Evolutionary conservation across 2,888 invertebrate genomes (phyloP), one percentile per base, ranked within the genome.

Genomic region (Agonum fuliginosum): DNA sequence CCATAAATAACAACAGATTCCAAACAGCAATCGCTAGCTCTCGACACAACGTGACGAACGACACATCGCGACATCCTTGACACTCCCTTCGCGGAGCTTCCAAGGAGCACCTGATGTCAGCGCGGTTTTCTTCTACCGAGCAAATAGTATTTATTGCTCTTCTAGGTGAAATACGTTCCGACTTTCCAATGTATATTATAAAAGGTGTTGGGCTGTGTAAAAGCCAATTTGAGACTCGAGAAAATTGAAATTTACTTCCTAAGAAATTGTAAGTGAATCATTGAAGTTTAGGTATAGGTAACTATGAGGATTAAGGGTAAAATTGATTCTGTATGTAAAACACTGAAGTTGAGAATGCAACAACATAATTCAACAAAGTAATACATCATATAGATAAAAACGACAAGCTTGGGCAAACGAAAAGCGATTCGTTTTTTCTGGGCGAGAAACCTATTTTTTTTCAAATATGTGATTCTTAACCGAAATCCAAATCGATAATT

Each of bases 1-100:
- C 43, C 73, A 73, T 73, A 73, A 73, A 73, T 73, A 73, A 73
- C 73, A 41, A 46, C 70, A 41, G 46, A 43, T 46, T 43, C 71
- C 10, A 41, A 19, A n/a, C 46, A 46, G 58, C 58, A 62, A 62
- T 54, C 27, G 27, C 27, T 14, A 4, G 14, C 46, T 46, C 17
- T 30, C 58, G 58, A 62, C 30, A 27, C 58, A 8, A 17, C 12
- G 54, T 30, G 30, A 62, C 58, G 37, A 37, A 10, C 46, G 46
- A 46, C 14, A 46, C 17, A 27, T 62, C 30, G 27, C 30, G 58
- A 17, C 19, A 17, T 27, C 27, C 30, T 54, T 62, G 58, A 62
- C 27, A 12, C 58, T 27, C 14, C 27, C 30, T 20, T 24, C 30
- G 30, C 30, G 12, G 17, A 27, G 12, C 27, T 27, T 58, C 17